Percentiles rank a stretch among this genome's conserved stretches.
Evolutionary conservation across 2,888 invertebrate species (phyloP).

Genomic region (Callosobruchus maculatus): DNA sequence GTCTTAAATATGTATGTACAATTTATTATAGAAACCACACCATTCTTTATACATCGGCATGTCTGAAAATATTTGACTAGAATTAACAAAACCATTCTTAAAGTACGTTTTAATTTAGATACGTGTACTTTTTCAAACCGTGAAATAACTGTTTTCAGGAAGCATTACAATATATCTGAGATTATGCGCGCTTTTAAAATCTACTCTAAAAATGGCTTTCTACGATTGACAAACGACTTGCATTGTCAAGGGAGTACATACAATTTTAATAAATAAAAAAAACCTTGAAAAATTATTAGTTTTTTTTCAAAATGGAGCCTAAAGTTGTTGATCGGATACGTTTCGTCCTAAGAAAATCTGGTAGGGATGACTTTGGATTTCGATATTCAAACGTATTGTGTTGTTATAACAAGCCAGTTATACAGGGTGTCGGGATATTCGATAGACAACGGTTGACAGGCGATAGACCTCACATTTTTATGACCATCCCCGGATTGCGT

Average conservation of each 20-base stretch:
- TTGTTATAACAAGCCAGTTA: too few species aligned
- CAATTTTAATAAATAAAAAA: too few species aligned
- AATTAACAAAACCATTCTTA: neutral
- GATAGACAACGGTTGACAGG: too few species aligned
- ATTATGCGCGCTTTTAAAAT: neutral
- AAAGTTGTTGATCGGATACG: too few species aligned
- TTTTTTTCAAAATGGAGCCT: too few species aligned
- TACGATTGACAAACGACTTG: neutral
- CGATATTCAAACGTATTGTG: too few species aligned
- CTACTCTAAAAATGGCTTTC: neutral
- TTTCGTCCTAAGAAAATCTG: too few species aligned
- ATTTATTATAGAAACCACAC: neutral
- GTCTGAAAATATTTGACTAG: neutral
- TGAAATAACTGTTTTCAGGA: neutral
- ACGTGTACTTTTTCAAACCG: neutral
- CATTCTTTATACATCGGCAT: neutral
- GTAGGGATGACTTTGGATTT: too few species aligned
- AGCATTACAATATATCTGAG: neutral
- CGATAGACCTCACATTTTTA: too few species aligned
- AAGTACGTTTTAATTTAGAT: neutral
- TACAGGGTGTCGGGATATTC: too few species aligned
- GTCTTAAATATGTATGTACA: neutral
- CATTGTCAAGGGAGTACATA: neutral
- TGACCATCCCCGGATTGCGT: too few species aligned
- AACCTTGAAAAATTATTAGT: too few species aligned